These are phyloP conservation scores for Dascyllus trimaculatus DNA, from an alignment of 2,113 vertebrate genomes.

Conservation along the genomic window DNA sequence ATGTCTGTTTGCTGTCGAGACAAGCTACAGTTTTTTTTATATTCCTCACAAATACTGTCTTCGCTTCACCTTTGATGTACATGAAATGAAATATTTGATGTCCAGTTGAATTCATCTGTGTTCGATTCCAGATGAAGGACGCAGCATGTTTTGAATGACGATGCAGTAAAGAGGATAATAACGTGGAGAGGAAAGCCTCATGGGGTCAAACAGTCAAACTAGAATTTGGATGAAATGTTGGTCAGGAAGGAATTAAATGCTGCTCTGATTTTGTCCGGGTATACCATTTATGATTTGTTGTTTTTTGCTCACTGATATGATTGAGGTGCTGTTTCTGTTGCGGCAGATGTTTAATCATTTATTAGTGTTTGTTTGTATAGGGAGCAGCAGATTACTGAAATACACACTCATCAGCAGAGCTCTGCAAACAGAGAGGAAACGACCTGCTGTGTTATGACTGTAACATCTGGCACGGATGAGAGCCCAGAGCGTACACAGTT, in stretches of 20 bases:
- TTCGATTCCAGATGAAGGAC: background rate
- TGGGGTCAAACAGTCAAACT: conserved; percentile 2
- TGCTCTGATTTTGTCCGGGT: background rate
- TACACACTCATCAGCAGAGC: conserved; percentile 3
- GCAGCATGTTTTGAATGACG: too few species aligned
- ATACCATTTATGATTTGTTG: conserved; percentile 14
- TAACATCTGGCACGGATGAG: conserved; percentile 70
- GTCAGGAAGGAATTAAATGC: background rate
- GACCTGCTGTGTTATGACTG: conserved; percentile 55
- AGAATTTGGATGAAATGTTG: background rate
- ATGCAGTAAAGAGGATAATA: background rate
- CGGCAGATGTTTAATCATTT: conserved; percentile 54
- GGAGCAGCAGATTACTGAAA: conserved; percentile 38
- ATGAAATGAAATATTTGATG: background rate
- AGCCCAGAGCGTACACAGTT: conserved; percentile 17
- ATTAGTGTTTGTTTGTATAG: conserved; percentile 47
- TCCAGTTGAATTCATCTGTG: background rate
- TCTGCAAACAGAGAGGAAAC: conserved; percentile 42
- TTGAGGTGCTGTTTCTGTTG: background rate
- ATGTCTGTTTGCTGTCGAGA: background rate
- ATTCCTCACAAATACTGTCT: background rate
- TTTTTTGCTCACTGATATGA: conserved; percentile 16
- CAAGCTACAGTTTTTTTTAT: background rate
- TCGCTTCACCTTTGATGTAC: background rate
- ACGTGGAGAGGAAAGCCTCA: background rate